Base-by-base conservation (phyloP, 2,888 invertebrate genomes). In the Drosophila vallismaia region DNA sequence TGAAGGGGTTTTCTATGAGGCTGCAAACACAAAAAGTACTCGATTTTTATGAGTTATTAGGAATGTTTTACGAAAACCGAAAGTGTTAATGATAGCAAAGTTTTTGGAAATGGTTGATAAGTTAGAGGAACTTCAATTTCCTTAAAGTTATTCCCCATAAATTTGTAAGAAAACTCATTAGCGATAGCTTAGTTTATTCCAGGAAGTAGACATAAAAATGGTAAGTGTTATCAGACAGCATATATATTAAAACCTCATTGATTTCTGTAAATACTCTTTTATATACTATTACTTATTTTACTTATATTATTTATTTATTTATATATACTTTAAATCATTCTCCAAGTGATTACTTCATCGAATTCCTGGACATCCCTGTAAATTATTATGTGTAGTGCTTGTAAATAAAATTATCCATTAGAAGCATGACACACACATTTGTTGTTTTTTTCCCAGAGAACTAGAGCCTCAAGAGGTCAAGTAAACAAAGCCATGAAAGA, bases 401-500 rank as follows among this genome's bases (percentile, higher is more conserved):
- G 45, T 5, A 19, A 5, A 68, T 50, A 36, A 40, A 68, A 68
- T 26, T 50, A 54, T 70, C 40, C 54, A 54, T 51, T 53, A 29
- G 7, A 10, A 38, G n/a, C 10, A 12, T 24, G 51, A 3, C 38
- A 9, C 12, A 6, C 36, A 12, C 14, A 10, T 50, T 54, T 12
- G 8, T 7, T 28, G 10, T 44, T 10, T 38, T 36, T 36, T 42
- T 36, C 67, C 12, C 19, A 19, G 19, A n/a, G 26, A n/a, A 9
- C 28, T 29, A 40, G 44, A 3, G 8, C 29, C 50, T 26, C 58
- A 45, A 5, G 12, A n/a, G 54, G 53, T 51, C 33, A 49, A 12
- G 48, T 66, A 72, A 72, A 72, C 71, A 72, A 59, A 52, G 28
- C 29, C 40, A 36, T 24, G 31, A 12, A 19, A 33, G 8, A 50